A percentile compares a stretch with the other conserved stretches of the same genome.
Conservation (phyloP, 2,888 invertebrate species). For the Therioaphis trifolii region DNA sequence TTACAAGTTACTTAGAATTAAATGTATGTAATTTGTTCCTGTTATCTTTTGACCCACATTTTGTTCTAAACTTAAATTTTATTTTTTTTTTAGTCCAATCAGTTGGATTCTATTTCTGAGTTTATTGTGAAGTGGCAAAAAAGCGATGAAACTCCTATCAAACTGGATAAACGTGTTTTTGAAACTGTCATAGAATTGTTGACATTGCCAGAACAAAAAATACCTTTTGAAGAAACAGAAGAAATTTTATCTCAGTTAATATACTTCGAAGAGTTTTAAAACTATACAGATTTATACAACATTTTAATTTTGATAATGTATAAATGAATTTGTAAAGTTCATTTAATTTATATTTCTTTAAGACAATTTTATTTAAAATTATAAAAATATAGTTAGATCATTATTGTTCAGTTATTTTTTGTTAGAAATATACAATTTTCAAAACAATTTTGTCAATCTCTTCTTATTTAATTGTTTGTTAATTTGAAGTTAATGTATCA, state of each 20-base stretch:
- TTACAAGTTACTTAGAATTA: conserved; percentile 53
- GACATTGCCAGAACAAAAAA: conserved; percentile 47
- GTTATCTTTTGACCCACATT: too few species aligned
- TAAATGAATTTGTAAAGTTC: too few species aligned
- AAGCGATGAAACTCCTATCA: conserved; percentile 41
- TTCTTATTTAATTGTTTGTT: too few species aligned
- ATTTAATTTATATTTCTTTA: too few species aligned
- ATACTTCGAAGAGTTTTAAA: conserved; percentile 73
- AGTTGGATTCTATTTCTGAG: conserved; percentile 56
- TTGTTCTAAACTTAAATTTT: background rate
- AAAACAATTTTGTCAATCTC: too few species aligned
- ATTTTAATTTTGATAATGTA: too few species aligned
- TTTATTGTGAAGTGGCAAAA: conserved; percentile 58
- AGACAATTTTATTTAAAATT: too few species aligned
- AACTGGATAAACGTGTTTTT: conserved; percentile 37
- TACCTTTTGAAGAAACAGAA: conserved; percentile 73
- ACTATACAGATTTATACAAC: conserved; percentile 73
- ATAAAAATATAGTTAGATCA: too few species aligned
- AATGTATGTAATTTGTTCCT: conserved; percentile 44
- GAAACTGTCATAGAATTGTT: conserved; percentile 41
- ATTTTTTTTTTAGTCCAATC: conserved; percentile 48
- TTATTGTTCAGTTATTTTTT: too few species aligned
- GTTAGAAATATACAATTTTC: too few species aligned
- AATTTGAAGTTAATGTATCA: too few species aligned
- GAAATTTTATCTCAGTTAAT: conserved; percentile 80